A percentile compares a stretch with the other conserved stretches of the same genome.
phyloP scores from a whole-genome alignment of 2,797 vertebrate species.

The Pangasius krempfi region DNA sequence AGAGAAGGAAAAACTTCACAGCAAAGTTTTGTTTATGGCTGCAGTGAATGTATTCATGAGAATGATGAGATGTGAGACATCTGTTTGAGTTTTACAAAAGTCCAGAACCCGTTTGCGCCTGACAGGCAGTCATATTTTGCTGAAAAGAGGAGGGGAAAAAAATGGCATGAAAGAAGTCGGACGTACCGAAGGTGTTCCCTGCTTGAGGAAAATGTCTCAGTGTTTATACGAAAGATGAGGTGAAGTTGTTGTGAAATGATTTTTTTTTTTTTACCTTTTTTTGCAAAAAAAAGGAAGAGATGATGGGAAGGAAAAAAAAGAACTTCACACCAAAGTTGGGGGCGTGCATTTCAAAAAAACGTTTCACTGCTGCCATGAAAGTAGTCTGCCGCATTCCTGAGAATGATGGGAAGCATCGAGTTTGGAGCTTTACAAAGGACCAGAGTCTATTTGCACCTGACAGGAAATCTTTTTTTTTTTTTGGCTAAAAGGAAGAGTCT shows the following conservation, averaged over 20 bases:
- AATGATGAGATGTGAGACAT: neutral
- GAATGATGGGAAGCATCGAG: conserved; percentile 25
- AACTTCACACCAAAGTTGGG: conserved; percentile 25
- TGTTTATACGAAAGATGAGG: neutral
- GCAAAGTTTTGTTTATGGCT: neutral
- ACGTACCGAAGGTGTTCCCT: neutral
- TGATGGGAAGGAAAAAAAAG: neutral
- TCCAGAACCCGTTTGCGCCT: neutral
- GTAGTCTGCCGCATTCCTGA: neutral
- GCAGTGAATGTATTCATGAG: neutral
- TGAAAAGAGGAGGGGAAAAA: neutral
- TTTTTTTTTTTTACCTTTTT: neutral
- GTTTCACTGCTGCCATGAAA: conserved; percentile 23
- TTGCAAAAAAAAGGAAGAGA: neutral
- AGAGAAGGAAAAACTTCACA: neutral
- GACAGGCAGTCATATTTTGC: conserved; percentile 1
- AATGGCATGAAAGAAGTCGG: neutral
- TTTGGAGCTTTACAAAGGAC: conserved; percentile 37
- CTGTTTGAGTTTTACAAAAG: conserved; percentile 10
- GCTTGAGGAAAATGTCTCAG: neutral
- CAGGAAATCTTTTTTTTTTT: conserved; percentile 20
- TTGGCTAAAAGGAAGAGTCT: neutral
- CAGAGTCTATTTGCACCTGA: conserved; percentile 47
- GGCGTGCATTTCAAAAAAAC: neutral
- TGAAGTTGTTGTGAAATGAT: neutral